Evolutionary conservation across 2,797 vertebrate genomes (phyloP).

Genomic region (Cossypha niveicapilla): DNA sequence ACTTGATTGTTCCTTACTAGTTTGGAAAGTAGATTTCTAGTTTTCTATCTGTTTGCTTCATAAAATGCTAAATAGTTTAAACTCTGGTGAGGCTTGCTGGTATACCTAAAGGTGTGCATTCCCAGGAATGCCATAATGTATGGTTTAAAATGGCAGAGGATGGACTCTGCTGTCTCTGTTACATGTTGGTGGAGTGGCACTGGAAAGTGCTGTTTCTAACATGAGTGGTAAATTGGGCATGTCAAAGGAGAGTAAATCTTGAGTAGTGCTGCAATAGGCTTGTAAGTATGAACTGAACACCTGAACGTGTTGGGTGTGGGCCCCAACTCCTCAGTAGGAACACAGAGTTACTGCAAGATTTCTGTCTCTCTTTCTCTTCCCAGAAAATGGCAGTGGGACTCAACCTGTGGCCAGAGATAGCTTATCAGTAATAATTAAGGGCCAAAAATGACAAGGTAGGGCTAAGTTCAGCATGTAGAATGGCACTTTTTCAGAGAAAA

Average conservation of each 20-base stretch:
- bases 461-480: background rate
- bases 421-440: background rate
- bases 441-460: background rate
- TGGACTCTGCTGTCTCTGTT: background rate
- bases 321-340: background rate
- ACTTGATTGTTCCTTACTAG: background rate
- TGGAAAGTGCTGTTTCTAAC: background rate
- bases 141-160: background rate
- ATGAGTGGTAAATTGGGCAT: background rate
- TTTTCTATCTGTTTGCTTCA: background rate
- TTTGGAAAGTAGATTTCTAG: background rate
- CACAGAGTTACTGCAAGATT: background rate
- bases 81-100: background rate
- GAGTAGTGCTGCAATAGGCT: background rate
- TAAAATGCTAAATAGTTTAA: background rate
- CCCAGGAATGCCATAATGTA: background rate
- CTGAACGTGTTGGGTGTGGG: background rate
- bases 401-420: background rate
- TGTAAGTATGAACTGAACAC: background rate
- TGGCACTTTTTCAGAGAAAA: background rate
- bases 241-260: background rate
- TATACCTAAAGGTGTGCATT: background rate
- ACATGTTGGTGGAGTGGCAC: background rate
- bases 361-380: background rate
- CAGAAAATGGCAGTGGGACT: background rate